Evolutionary conservation across 2,888 invertebrate species (phyloP).

Genomic region (Masnerella sp.): DNA sequence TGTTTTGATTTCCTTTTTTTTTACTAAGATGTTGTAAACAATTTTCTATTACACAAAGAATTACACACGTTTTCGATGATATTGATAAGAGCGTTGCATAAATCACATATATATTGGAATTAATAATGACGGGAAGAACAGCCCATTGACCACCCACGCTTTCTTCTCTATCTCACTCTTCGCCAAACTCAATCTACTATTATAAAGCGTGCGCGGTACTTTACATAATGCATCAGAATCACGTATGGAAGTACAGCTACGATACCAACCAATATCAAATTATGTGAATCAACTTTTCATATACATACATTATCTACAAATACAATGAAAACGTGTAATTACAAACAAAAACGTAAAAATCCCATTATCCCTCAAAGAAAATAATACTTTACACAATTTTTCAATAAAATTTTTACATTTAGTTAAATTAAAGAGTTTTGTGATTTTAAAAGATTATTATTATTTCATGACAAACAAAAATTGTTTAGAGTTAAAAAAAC

Average conservation of each 20-base stretch:
- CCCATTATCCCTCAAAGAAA: too few relatives aligned
- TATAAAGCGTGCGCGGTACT: constrained; percentile 48
- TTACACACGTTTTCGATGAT: constrained; percentile 11
- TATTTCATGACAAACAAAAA: too few relatives aligned
- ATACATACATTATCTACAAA: constrained; percentile 18
- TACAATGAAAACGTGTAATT: constrained; percentile 36
- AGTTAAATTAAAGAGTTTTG: too few relatives aligned
- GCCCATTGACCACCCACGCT: constrained; percentile 69
- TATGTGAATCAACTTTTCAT: constrained; percentile 29
- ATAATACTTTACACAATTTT: too few relatives aligned
- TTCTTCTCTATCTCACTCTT: constrained; percentile 53
- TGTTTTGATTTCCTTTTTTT: too few relatives aligned
- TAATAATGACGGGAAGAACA: constrained; percentile 57
- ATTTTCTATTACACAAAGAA: neutral
- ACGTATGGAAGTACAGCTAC: constrained; percentile 28
- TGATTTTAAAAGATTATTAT: too few relatives aligned
- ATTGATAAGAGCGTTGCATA: constrained; percentile 16
- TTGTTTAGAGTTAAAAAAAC: too few relatives aligned
- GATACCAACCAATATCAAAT: constrained; percentile 35
- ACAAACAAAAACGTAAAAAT: too few relatives aligned
- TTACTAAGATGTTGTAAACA: too few relatives aligned
- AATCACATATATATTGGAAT: constrained; percentile 42
- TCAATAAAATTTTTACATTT: too few relatives aligned
- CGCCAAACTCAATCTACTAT: constrained; percentile 61
- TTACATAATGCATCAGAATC: constrained; percentile 56